Percentiles rank a stretch among this genome's conserved stretches.
These are phyloP conservation scores for Apodemia mormo DNA, from an alignment of 2,888 invertebrate species.

Conservation along the genomic window DNA sequence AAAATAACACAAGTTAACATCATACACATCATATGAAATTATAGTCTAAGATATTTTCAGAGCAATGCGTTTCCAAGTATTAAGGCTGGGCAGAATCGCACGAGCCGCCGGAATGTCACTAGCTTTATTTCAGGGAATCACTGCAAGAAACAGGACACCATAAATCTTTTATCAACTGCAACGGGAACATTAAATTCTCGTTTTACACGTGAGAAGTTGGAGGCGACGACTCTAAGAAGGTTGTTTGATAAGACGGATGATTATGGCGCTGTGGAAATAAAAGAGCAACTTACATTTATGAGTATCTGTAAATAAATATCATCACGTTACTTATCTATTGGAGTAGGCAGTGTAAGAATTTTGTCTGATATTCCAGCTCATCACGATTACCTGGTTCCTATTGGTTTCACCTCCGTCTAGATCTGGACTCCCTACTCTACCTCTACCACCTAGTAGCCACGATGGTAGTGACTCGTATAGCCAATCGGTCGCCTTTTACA, in stretches of 20 bases:
- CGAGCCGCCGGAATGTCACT: constrained; percentile 38
- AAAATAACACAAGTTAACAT: not conserved
- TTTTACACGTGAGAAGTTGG: constrained; percentile 19
- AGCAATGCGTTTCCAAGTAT: constrained; percentile 41
- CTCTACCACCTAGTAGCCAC: too few species aligned
- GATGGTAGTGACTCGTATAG: too few species aligned
- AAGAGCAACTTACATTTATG: not conserved
- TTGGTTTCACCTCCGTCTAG: too few species aligned
- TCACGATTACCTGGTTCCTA: too few species aligned
- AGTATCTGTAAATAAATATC: not conserved
- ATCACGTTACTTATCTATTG: not conserved
- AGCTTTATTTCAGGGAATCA: constrained; percentile 45
- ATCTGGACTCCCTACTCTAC: too few species aligned
- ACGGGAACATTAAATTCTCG: constrained; percentile 31
- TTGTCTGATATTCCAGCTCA: too few species aligned
- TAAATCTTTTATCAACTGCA: constrained; percentile 30
- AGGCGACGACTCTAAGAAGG: constrained; percentile 16
- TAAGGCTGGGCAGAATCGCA: constrained; percentile 32
- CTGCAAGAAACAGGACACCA: constrained; percentile 42
- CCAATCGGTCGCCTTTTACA: too few species aligned
- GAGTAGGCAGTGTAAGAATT: too few species aligned
- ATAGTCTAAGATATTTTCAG: constrained; percentile 25
- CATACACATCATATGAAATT: not conserved
- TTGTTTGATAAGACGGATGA: not conserved
- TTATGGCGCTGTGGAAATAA: constrained; percentile 25